Base-by-base conservation (phyloP, 2,113 vertebrate species). In the Phainopepla nitens region DNA sequence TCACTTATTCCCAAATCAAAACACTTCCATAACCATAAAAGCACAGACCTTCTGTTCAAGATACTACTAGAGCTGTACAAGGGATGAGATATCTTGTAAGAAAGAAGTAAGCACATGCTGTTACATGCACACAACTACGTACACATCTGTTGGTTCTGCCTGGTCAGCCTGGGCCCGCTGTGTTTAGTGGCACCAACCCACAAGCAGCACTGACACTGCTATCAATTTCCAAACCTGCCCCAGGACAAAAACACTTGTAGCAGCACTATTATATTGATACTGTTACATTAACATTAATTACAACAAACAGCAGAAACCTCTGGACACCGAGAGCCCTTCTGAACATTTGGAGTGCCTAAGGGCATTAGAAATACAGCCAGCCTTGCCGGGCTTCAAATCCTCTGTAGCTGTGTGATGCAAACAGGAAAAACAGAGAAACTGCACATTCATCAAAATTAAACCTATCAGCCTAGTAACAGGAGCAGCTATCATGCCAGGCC, bases 111-210 rank as follows among this genome's bases (percentile, higher is more conserved):
- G 42, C 13, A 10, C 9, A 21, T 18, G 21, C 35, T 25, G 18
- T 36, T 64, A 61, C 27, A 42, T 0, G 1, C 51, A 39, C 16
- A n/a, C 41, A 77, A 6, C 39, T 70, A 21, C 1, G 0, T 3
- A 31, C 6, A 41, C 0, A 3, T 21, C 42, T 4, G 3, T 3
- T 3, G 41, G n/a, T 65, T 87, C 72, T 49, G 20, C 22, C 36
- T 77, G 53, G 3, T 81, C 2, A 2, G 1, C 18, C 7, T 29
- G 39, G 28, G 50, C 45, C 41, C 15, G 4, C 51, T 44, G 50
- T 6, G 17, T 18, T 66, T 12, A 31, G 33, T 31, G 29, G 69
- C 69, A 57, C 15, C 17, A 17, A 49, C 6, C 39, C 29, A 41
- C 33, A 28, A 36, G 3, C 23, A 57, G 24, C 44, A 39, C 17